Conservation (phyloP, 2,113 vertebrate genomes). For the Gopherus flavomarginatus region DNA sequence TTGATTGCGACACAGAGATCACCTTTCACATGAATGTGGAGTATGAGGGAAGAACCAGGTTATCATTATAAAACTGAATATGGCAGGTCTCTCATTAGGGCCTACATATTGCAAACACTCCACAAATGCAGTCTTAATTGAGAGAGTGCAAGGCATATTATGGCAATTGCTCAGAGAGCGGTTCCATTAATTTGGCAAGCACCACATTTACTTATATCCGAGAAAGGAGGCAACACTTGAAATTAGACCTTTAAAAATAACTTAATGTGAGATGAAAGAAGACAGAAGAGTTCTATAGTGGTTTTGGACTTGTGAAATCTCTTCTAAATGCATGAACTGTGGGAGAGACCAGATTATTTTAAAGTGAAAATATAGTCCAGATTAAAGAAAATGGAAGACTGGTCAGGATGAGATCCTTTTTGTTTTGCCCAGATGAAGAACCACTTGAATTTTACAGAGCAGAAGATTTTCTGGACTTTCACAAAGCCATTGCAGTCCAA, state of each 20-base stretch:
- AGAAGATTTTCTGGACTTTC: background rate
- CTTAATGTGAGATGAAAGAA: background rate
- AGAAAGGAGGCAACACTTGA: background rate
- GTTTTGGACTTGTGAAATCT: background rate
- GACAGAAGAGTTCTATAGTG: background rate
- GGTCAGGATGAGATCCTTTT: background rate
- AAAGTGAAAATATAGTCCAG: background rate
- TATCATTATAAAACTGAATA: background rate
- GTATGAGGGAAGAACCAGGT: background rate
- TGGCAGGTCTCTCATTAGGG: background rate
- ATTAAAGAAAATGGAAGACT: background rate
- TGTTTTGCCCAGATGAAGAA: background rate
- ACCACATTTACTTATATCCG: fast-evolving
- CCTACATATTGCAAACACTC: background rate
- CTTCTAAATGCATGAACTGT: too few species aligned
- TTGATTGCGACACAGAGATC: background rate
- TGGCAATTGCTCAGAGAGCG: too few species aligned
- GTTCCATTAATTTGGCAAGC: background rate
- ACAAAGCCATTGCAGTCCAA: too few species aligned
- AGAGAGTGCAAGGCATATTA: background rate
- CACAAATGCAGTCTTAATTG: background rate
- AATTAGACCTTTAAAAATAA: background rate
- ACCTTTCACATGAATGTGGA: background rate
- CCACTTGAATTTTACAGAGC: background rate
- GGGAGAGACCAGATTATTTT: background rate